These are phyloP conservation scores for Martes martes DNA, from an alignment of 2,113 vertebrate genomes.

Conservation along the genomic window DNA sequence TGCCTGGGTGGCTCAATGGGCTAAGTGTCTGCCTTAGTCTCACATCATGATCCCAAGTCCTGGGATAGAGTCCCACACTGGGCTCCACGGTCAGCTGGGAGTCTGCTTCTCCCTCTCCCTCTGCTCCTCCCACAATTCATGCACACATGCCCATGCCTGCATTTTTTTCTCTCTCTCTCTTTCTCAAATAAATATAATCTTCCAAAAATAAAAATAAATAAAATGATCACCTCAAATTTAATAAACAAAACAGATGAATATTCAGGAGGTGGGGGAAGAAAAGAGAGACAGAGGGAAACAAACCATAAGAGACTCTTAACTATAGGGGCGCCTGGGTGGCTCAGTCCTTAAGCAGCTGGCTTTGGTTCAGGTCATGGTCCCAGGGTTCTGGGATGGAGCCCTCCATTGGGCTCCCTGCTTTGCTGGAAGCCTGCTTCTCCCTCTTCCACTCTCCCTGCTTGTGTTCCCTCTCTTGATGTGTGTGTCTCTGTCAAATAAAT, in stretches of 20 bases:
- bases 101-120: background rate
- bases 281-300: background rate
- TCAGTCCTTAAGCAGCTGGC: too few species aligned
- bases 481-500: too few species aligned
- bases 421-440: too few species aligned
- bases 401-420: too few species aligned
- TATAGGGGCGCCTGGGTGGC: background rate
- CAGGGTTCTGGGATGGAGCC: too few species aligned
- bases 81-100: background rate
- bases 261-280: background rate
- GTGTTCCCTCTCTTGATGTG: too few species aligned
- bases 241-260: background rate
- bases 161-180: background rate
- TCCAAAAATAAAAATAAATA: background rate
- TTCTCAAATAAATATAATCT: background rate
- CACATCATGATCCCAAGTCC: background rate
- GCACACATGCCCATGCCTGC: background rate
- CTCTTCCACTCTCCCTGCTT: too few species aligned
- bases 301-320: background rate
- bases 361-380: too few species aligned
- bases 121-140: background rate
- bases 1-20: background rate
- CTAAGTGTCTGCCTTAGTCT: background rate
- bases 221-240: background rate
- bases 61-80: background rate